phyloP scores from a whole-genome alignment of 2,888 invertebrate species.

The Lasioglossum leucozonium region DNA sequence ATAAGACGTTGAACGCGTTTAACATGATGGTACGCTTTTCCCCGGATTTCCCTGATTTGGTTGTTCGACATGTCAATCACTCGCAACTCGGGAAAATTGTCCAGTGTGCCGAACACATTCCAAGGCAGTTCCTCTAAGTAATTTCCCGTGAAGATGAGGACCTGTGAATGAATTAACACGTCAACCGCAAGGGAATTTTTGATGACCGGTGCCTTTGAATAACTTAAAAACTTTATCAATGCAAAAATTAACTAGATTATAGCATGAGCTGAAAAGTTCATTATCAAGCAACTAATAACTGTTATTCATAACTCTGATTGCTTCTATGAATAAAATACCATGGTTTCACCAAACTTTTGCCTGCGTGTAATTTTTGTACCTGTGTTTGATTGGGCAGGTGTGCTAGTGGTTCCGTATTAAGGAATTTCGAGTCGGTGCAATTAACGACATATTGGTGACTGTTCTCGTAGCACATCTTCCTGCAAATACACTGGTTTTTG shows the following conservation, averaged over 20 bases:
- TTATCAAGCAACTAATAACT: not conserved
- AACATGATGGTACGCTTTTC: constrained; percentile 91
- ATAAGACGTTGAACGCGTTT: constrained; percentile 88
- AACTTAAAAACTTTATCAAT: no score
- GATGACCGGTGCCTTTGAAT: no score
- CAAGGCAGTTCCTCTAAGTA: constrained; percentile 87
- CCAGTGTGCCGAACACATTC: constrained; percentile 89
- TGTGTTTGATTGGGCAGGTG: constrained; percentile 88
- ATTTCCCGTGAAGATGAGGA: constrained; percentile 91
- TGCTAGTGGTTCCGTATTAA: constrained; percentile 86
- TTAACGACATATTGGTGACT: constrained; percentile 88
- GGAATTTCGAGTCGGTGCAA: constrained; percentile 89
- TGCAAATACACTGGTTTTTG: constrained; percentile 86
- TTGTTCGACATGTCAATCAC: constrained; percentile 91
- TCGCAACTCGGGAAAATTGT: constrained; percentile 86
- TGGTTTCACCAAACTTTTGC: no score
- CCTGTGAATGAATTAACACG: constrained; percentile 77
- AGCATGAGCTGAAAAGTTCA: not conserved
- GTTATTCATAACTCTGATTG: no score
- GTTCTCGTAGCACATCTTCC: constrained; percentile 85
- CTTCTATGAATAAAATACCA: not conserved
- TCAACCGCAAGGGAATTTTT: no score
- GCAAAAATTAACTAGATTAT: not conserved
- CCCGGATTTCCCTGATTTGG: constrained; percentile 89
- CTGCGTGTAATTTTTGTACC: constrained; percentile 74